Evolutionary conservation across 1,140 invertebrate genomes (phyloP).

Genomic region (Drosophila equinoxialis): DNA sequence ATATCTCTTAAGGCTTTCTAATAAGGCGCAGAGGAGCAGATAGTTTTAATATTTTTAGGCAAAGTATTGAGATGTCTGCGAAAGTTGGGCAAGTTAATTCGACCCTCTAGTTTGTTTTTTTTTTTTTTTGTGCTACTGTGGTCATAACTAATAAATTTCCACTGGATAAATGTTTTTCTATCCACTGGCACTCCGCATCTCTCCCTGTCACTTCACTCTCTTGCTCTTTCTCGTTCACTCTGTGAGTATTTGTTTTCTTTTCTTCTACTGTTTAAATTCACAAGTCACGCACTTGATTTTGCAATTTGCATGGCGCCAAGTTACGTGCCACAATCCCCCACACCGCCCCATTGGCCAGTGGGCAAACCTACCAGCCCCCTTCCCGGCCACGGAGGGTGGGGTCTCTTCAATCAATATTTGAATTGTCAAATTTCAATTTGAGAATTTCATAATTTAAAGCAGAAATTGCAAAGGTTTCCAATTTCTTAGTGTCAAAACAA

Average conservation of each 20-base stretch:
- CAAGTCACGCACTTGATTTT: slow-evolving; percentile 76
- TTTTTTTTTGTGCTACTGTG: slow-evolving; percentile 33
- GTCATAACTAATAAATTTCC: slow-evolving; percentile 62
- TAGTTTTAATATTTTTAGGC: too few relatives aligned
- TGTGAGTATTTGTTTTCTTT: slow-evolving; percentile 25
- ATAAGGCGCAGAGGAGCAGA: too few relatives aligned
- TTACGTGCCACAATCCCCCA: slow-evolving; percentile 45
- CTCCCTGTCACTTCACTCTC: neutral
- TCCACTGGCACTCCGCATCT: neutral
- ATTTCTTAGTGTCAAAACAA: slow-evolving; percentile 19
- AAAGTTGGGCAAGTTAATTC: neutral
- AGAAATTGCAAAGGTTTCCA: slow-evolving; percentile 8
- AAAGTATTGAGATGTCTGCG: neutral
- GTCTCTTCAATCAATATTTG: slow-evolving; percentile 11
- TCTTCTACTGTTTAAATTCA: slow-evolving; percentile 39
- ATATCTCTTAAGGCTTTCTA: too few relatives aligned
- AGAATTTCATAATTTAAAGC: slow-evolving; percentile 21
- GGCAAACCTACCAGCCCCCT: neutral
- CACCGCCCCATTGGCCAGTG: neutral
- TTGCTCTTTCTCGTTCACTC: neutral
- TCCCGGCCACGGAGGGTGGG: too few relatives aligned
- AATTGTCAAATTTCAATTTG: slow-evolving; percentile 20
- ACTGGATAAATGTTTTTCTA: slow-evolving; percentile 35
- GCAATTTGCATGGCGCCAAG: slow-evolving; percentile 69
- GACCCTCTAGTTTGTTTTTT: neutral